Conservation (phyloP, 2,797 vertebrate genomes). For the Mus minutoides region DNA sequence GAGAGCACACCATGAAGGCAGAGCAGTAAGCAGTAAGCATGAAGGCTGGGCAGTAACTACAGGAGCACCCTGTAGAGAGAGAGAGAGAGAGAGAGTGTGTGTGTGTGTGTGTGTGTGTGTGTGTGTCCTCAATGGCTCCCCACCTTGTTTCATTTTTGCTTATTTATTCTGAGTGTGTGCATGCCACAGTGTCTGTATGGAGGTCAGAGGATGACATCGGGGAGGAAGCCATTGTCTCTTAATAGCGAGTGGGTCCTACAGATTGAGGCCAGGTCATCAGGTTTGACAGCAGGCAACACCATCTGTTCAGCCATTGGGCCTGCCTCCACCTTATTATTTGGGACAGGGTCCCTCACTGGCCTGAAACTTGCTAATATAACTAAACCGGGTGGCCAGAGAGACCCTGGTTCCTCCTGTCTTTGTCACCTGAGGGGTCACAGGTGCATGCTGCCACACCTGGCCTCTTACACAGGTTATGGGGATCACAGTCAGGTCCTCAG, state of each 20-base stretch:
- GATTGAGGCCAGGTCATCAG: not conserved
- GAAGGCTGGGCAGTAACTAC: not conserved
- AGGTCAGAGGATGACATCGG: not conserved
- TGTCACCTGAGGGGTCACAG: no score
- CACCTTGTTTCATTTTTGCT: not conserved
- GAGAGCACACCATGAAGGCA: no score
- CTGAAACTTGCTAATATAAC: not conserved
- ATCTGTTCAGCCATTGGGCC: not conserved
- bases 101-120: not conserved
- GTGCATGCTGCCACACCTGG: not conserved
- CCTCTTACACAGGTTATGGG: not conserved
- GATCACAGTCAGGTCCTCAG: no score
- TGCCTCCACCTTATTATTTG: not conserved
- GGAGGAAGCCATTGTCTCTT: not conserved
- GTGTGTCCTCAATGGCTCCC: not conserved
- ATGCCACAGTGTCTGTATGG: not conserved
- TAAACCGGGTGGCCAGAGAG: not conserved
- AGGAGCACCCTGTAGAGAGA: no score
- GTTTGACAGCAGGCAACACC: not conserved
- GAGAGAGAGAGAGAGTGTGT: no score
- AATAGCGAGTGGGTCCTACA: not conserved
- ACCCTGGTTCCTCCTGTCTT: not conserved
- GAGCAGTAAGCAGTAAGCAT: no score
- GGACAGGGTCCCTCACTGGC: not conserved
- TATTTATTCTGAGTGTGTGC: not conserved